phyloP scores from a whole-genome alignment of 2,113 vertebrate species.

The Pelodiscus sinensis region DNA sequence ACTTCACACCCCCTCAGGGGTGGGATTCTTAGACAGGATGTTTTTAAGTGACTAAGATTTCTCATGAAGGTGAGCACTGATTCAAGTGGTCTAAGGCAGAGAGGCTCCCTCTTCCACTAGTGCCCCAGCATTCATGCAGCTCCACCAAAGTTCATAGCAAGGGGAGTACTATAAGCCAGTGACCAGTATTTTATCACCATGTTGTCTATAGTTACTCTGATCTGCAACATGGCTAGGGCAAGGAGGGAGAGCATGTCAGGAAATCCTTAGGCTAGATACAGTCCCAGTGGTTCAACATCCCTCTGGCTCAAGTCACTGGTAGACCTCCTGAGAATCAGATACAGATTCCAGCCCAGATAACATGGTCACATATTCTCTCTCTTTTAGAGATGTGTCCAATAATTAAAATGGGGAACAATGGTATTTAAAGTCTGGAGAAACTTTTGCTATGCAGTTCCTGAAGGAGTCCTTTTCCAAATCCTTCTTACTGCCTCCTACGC shows the following conservation, averaged over 20 bases:
- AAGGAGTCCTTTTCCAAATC: not conserved
- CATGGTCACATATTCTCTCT: not conserved
- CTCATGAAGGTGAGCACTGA: not conserved
- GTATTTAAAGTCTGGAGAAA: not conserved
- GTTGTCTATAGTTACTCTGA: not conserved
- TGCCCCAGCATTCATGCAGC: not conserved
- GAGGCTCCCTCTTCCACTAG: not conserved
- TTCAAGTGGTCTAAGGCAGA: not conserved
- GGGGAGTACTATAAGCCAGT: not conserved
- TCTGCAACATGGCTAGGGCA: not conserved
- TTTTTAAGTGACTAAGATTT: not conserved
- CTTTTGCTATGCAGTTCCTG: not conserved
- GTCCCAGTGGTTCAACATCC: not conserved
- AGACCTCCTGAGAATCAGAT: not conserved
- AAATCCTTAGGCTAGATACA: not conserved
- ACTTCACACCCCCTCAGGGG: not conserved
- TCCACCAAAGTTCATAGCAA: fast-evolving
- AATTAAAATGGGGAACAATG: not conserved
- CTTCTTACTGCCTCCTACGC: not conserved
- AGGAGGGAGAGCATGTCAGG: fast-evolving
- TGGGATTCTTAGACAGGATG: not conserved
- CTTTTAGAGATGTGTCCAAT: not conserved
- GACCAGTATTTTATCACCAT: fast-evolving
- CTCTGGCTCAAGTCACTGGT: not conserved
- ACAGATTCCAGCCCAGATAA: not conserved